Evolutionary conservation across 2,888 invertebrate genomes (phyloP).

Genomic region (Lomographa bimaculata): DNA sequence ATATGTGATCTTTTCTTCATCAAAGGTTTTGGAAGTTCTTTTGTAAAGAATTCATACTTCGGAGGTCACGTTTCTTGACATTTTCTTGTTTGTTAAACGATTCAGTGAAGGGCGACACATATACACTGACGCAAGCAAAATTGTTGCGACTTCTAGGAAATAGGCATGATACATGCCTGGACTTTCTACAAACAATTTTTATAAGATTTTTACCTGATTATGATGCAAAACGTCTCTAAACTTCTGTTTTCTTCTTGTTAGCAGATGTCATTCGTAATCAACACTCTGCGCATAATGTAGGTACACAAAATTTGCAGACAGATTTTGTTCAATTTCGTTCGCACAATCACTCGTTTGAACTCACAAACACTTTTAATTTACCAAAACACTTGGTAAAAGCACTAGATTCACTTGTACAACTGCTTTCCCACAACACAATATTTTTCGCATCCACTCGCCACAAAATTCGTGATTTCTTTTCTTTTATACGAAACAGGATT

Average conservation of each 20-base stretch:
- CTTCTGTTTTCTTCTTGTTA: conserved; percentile 74
- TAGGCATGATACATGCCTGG: not conserved
- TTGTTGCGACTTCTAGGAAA: conserved; percentile 3
- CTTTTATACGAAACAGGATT: too few relatives aligned
- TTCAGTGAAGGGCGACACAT: conserved; percentile 58
- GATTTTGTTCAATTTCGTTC: conserved; percentile 50
- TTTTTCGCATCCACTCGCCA: conserved; percentile 38
- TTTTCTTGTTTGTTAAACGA: conserved; percentile 65
- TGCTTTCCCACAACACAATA: conserved; percentile 50
- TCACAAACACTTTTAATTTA: conserved; percentile 42
- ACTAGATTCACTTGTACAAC: conserved; percentile 42
- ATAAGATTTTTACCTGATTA: conserved; percentile 62
- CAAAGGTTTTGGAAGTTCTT: not conserved
- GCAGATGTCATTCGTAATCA: conserved; percentile 79
- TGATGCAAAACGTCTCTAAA: conserved; percentile 39
- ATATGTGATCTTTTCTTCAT: conserved; percentile 1
- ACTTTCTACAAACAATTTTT: too few relatives aligned
- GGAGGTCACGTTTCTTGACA: conserved; percentile 76
- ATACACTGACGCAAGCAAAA: conserved; percentile 39
- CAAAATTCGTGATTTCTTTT: conserved; percentile 43
- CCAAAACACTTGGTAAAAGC: conserved; percentile 49
- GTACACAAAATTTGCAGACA: conserved; percentile 62
- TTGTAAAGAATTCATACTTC: conserved; percentile 26
- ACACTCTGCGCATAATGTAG: conserved; percentile 78
- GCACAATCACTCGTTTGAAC: conserved; percentile 43